Evolutionary conservation across 2,113 vertebrate genomes (phyloP).

Genomic region (Varanus salvator): DNA sequence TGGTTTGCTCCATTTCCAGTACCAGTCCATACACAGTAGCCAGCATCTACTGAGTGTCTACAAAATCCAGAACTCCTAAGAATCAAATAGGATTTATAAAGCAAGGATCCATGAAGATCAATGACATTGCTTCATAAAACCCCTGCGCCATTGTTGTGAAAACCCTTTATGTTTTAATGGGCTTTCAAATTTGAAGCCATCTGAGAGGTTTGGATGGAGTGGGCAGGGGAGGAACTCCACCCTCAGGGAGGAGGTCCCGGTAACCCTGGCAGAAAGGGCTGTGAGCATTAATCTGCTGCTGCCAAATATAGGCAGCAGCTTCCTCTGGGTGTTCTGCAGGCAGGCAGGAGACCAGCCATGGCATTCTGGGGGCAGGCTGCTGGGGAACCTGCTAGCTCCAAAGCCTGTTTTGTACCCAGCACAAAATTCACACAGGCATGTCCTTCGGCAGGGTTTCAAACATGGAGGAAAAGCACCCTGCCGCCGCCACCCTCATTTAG

Average conservation of each 20-base stretch:
- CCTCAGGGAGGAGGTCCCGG: not conserved
- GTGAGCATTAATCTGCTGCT: not conserved
- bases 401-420: not conserved
- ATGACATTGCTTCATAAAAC: not conserved
- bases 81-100: not conserved
- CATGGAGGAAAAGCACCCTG: too few species aligned
- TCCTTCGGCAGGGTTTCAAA: not conserved
- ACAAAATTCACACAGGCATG: not conserved
- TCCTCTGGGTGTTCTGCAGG: too few species aligned
- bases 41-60: not conserved
- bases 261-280: not conserved
- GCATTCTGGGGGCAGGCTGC: not conserved
- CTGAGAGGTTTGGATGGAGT: too few species aligned
- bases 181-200: not conserved
- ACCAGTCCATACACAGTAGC: not conserved
- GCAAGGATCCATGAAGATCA: not conserved
- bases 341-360: not conserved
- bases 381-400: not conserved
- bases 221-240: too few species aligned
- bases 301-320: not conserved
- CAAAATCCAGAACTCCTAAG: not conserved
- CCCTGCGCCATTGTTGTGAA: not conserved
- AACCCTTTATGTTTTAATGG: not conserved
- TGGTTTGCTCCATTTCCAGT: too few species aligned
- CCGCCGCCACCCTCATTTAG: not conserved